phyloP scores from a whole-genome alignment of 2,797 vertebrate species.

The Sarcoramphus papa region DNA sequence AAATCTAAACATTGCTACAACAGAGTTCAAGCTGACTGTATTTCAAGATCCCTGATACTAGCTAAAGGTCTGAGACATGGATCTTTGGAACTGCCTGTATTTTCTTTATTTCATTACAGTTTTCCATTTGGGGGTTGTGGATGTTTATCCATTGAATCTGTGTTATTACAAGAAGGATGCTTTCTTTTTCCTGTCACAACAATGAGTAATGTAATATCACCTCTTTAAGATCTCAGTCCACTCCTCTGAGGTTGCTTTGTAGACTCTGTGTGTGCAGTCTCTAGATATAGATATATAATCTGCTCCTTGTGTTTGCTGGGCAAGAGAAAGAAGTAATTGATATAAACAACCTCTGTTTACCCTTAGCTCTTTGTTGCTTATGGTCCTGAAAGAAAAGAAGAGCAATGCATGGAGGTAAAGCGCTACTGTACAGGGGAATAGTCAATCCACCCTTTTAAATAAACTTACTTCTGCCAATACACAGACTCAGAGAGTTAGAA shows the following conservation, averaged over 20 bases:
- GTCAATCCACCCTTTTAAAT: not conserved
- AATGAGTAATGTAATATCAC: not conserved
- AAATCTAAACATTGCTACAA: not conserved
- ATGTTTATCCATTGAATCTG: not conserved
- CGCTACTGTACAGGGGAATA: not conserved
- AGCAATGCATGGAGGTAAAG: not conserved
- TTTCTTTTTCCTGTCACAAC: not conserved
- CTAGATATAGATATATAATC: not conserved
- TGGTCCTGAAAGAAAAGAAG: not conserved
- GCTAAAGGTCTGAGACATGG: not conserved
- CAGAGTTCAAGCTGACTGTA: not conserved
- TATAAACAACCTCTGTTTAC: conserved; percentile 5
- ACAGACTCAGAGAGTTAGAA: not conserved
- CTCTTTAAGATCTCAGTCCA: not conserved
- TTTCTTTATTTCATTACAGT: not conserved
- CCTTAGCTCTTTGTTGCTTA: not conserved
- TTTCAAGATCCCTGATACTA: not conserved
- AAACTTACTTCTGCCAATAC: conserved; percentile 5
- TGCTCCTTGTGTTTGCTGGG: not conserved
- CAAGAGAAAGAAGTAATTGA: not conserved
- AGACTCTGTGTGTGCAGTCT: not conserved
- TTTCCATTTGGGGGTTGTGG: not conserved
- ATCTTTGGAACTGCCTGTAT: not conserved
- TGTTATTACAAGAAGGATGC: not conserved
- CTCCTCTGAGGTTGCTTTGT: not conserved